A percentile compares a stretch with the other conserved stretches of the same genome.
Conservation (phyloP, 2,888 invertebrate species). For the Tiliacea citrago region DNA sequence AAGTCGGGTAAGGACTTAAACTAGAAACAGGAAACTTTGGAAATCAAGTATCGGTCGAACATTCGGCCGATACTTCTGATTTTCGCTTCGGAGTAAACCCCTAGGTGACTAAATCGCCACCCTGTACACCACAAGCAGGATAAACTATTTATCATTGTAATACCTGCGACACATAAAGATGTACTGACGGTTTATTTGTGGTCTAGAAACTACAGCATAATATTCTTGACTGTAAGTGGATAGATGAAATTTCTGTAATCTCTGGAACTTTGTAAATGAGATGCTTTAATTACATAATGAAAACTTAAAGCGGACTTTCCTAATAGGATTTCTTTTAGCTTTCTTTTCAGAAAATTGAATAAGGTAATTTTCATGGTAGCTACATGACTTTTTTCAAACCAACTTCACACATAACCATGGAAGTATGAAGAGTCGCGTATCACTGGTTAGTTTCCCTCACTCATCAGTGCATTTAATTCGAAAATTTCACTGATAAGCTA, state of each 20-base stretch:
- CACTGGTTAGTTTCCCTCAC: neutral
- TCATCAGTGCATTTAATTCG: neutral
- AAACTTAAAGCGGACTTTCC: neutral
- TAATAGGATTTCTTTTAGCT: neutral
- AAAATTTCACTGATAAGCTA: neutral
- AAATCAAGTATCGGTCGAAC: too few relatives aligned
- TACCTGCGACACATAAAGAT: neutral
- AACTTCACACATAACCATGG: neutral
- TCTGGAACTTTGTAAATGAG: neutral
- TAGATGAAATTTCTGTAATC: neutral
- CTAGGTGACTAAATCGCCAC: too few relatives aligned
- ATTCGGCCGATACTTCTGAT: too few relatives aligned
- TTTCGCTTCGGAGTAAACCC: too few relatives aligned
- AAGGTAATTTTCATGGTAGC: neutral
- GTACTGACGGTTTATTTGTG: neutral
- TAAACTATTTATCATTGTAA: neutral
- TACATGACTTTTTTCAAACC: neutral
- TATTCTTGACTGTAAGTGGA: too few relatives aligned
- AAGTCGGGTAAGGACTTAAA: too few relatives aligned
- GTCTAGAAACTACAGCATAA: neutral
- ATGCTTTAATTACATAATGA: neutral
- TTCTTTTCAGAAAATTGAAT: slow-evolving; percentile 4
- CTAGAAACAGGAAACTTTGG: too few relatives aligned
- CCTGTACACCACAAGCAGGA: neutral
- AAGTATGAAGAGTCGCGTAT: neutral